Evolutionary conservation across 2,888 invertebrate genomes (phyloP).

Genomic region (Abscondita cerata): DNA sequence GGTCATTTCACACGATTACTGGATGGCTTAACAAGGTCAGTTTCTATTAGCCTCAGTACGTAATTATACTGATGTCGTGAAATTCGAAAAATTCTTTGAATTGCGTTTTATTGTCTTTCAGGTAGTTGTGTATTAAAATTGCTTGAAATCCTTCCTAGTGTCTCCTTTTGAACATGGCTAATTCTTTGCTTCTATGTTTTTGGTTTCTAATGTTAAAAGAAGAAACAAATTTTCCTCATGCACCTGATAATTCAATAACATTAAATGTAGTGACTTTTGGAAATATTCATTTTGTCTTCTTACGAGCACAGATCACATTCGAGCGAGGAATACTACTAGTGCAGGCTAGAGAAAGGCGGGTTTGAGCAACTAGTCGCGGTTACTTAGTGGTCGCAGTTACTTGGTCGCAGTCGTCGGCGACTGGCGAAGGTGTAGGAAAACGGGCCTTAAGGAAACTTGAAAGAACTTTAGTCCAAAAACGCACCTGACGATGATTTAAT

Average conservation of each 20-base stretch:
- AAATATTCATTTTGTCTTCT: background rate
- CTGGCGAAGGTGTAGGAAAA: too few species aligned
- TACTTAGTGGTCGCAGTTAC: background rate
- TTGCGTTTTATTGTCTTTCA: background rate
- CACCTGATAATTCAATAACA: background rate
- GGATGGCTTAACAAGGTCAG: background rate
- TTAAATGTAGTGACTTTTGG: background rate
- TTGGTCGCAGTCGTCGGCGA: background rate
- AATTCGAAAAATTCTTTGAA: background rate
- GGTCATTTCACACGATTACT: background rate
- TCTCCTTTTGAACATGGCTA: background rate
- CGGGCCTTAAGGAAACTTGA: too few species aligned
- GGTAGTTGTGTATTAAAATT: slow-evolving; percentile 1
- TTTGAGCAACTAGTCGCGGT: background rate
- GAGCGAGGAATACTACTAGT: too few species aligned
- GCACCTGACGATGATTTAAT: too few species aligned
- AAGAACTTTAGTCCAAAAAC: too few species aligned
- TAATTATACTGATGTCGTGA: background rate
- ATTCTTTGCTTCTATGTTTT: background rate
- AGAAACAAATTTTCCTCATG: background rate
- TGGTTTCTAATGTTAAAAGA: background rate
- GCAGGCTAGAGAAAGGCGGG: background rate
- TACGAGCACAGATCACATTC: background rate
- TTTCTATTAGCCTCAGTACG: background rate
- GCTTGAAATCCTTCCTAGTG: background rate